A percentile compares a stretch with the other conserved stretches of the same genome.
Conservation (phyloP, 2,888 invertebrate species). For the Pasiphila rectangulata region DNA sequence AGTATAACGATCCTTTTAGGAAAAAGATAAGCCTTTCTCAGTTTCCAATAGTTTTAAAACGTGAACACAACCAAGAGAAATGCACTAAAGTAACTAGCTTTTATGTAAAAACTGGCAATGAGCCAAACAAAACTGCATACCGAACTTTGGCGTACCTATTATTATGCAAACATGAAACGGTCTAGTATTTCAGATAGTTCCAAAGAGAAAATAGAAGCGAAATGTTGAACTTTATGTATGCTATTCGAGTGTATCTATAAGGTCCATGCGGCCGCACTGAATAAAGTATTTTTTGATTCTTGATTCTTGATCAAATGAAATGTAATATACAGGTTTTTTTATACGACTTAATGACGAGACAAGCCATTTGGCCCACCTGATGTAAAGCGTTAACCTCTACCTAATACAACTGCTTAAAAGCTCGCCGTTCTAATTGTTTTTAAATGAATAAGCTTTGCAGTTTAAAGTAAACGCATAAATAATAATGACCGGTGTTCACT, state of each 20-base stretch:
- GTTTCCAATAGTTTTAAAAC: conserved; percentile 8
- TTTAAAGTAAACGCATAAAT: not conserved
- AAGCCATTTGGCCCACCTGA: no score
- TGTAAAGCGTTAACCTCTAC: no score
- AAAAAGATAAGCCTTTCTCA: conserved; percentile 7
- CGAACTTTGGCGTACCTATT: conserved; percentile 21
- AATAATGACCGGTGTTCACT: not conserved
- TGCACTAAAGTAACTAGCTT: conserved; percentile 14
- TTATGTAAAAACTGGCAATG: conserved; percentile 24
- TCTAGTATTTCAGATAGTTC: conserved; percentile 20
- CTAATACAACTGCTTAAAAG: no score
- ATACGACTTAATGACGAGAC: no score
- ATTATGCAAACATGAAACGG: conserved; percentile 28
- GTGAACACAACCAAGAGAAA: conserved; percentile 11
- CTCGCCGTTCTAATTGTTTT: no score
- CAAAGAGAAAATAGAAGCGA: conserved; percentile 17
- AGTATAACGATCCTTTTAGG: conserved; percentile 1
- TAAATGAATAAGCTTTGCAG: not conserved
- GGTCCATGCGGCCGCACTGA: no score
- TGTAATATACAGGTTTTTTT: not conserved
- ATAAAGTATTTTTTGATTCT: no score
- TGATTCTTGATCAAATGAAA: no score
- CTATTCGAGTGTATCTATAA: not conserved
- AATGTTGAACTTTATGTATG: conserved; percentile 8
- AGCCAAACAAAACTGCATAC: conserved; percentile 27